Evolutionary conservation across 1,140 invertebrate genomes (phyloP).

Genomic region (Yoshiicerus persimilis): DNA sequence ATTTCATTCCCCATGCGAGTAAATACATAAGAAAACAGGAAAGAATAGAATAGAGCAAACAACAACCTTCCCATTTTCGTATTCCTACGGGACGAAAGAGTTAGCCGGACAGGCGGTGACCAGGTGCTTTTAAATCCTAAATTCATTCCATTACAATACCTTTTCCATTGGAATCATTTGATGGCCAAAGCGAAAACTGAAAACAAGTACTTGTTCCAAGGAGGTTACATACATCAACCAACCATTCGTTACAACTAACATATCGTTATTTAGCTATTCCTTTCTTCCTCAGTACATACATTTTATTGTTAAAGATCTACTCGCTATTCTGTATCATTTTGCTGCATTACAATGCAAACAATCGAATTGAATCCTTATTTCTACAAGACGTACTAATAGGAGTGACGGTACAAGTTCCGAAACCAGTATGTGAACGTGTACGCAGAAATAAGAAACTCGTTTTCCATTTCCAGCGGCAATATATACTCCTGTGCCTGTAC

Average conservation of each 20-base stretch:
- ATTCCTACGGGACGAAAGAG: conserved; percentile 15
- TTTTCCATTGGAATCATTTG: neutral
- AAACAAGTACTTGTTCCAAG: conserved; percentile 25
- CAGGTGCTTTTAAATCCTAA: conserved; percentile 34
- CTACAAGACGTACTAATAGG: neutral
- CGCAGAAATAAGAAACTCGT: neutral
- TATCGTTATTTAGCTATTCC: neutral
- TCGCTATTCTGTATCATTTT: neutral
- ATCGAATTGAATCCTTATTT: neutral
- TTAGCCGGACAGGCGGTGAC: conserved; percentile 36
- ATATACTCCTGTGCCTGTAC: neutral
- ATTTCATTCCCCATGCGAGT: neutral
- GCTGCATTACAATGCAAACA: neutral
- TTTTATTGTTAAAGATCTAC: neutral
- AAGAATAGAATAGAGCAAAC: neutral
- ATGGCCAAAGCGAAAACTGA: conserved; percentile 7
- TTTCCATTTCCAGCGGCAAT: conserved; percentile 5
- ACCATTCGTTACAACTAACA: neutral
- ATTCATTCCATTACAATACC: conserved; percentile 4
- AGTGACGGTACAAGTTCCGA: neutral
- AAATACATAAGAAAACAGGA: neutral
- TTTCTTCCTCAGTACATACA: neutral
- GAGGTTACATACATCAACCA: neutral
- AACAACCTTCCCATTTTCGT: neutral
- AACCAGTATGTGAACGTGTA: neutral